Evolutionary conservation across 2,113 vertebrate species (phyloP).

Genomic region (Albula glossodonta): DNA sequence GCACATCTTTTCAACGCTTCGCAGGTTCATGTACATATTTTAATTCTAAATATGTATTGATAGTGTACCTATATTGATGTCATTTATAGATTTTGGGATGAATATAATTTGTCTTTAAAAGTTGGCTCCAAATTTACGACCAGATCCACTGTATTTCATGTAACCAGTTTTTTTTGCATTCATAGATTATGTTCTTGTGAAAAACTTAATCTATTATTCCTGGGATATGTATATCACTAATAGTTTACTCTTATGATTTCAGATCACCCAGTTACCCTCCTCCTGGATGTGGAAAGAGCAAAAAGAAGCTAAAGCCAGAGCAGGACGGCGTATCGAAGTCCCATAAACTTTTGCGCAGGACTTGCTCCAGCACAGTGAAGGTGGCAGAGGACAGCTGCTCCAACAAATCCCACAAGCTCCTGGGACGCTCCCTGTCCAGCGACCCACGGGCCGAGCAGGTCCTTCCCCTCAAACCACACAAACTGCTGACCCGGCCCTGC

Average conservation of each 20-base stretch:
- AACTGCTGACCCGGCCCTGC: conserved; percentile 77
- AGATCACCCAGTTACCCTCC: conserved; percentile 91
- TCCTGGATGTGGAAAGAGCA: conserved; percentile 86
- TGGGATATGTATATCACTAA: too few relatives aligned
- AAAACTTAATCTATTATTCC: background rate
- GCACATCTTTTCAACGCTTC: conserved; percentile 88
- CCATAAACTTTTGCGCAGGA: conserved; percentile 81
- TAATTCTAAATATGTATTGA: background rate
- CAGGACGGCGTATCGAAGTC: conserved; percentile 85
- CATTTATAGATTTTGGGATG: too few relatives aligned
- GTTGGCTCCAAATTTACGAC: too few relatives aligned
- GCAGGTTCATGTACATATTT: conserved; percentile 69
- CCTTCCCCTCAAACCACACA: conserved; percentile 74
- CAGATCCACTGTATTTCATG: background rate
- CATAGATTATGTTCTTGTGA: background rate
- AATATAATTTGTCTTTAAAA: too few relatives aligned
- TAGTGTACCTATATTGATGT: too few relatives aligned
- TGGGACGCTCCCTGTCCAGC: conserved; percentile 79
- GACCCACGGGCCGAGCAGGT: conserved; percentile 78
- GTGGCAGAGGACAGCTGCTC: conserved; percentile 69
- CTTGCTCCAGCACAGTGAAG: conserved; percentile 80
- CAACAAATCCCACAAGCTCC: conserved; percentile 77
- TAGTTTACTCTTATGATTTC: background rate
- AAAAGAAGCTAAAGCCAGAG: conserved; percentile 84
- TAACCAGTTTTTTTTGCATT: background rate